Percentiles rank a stretch among this genome's conserved stretches.
Evolutionary conservation across 2,888 invertebrate genomes (phyloP).

Genomic region (Mesopsocus fuscifrons): DNA sequence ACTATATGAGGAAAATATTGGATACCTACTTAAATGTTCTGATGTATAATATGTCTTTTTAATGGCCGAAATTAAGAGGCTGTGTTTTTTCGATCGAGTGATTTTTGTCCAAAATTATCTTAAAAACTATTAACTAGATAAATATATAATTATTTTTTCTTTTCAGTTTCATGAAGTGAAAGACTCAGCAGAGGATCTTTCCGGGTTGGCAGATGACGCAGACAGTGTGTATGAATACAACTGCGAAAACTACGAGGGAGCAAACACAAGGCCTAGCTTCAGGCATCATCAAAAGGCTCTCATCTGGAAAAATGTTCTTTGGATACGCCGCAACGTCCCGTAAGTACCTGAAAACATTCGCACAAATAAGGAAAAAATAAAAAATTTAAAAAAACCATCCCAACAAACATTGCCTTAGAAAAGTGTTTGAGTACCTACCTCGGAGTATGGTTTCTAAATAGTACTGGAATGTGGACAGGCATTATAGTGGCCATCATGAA

Average conservation of each 20-base stretch:
- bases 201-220: background rate
- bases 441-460: too few relatives aligned
- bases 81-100: too few relatives aligned
- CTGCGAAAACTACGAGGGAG: constrained; percentile 3
- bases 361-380: background rate
- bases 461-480: too few relatives aligned
- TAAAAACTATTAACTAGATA: too few relatives aligned
- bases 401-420: too few relatives aligned
- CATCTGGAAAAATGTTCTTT: constrained; percentile 18
- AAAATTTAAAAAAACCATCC: background rate
- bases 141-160: background rate
- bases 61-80: too few relatives aligned
- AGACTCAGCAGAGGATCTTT: background rate
- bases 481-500: too few relatives aligned
- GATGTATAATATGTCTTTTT: too few relatives aligned
- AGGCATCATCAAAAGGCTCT: constrained; percentile 16
- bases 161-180: constrained; percentile 9
- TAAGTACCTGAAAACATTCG: constrained; percentile 15
- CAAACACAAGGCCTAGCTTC: constrained; percentile 3
- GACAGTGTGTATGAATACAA: background rate
- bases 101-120: background rate
- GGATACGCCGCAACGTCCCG: constrained; percentile 19
- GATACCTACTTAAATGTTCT: too few relatives aligned
- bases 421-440: too few relatives aligned
- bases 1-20: too few relatives aligned